A percentile compares a stretch with the other conserved stretches of the same genome.
These are phyloP conservation scores for Darevskia nairensis DNA, from an alignment of 2,797 vertebrate genomes.

Conservation along the genomic window DNA sequence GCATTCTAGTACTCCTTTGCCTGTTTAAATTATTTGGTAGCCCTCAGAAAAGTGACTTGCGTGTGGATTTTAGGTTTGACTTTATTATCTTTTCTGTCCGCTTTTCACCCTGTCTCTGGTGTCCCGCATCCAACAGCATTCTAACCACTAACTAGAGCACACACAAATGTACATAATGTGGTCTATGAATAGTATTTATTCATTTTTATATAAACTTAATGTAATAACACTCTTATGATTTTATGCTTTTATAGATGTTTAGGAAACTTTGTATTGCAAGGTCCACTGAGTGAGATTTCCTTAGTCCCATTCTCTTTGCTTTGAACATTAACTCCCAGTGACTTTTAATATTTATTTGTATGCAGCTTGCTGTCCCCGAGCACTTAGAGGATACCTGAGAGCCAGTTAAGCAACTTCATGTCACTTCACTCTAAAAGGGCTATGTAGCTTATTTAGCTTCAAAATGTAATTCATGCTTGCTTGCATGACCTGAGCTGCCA, in stretches of 20 bases:
- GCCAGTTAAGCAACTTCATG: slow-evolving; percentile 31
- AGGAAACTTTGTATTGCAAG: slow-evolving; percentile 75
- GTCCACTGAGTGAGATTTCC: slow-evolving; percentile 54
- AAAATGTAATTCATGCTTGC: not conserved
- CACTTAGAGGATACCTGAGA: slow-evolving; percentile 56
- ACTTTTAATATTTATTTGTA: slow-evolving; percentile 42
- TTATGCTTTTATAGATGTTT: slow-evolving; percentile 79
- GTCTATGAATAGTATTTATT: slow-evolving; percentile 80
- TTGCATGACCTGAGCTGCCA: slow-evolving; percentile 10
- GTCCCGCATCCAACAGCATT: slow-evolving; percentile 59
- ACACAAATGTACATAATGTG: slow-evolving; percentile 76
- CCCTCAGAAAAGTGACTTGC: slow-evolving; percentile 40
- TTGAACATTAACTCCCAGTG: slow-evolving; percentile 55
- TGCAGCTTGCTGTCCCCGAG: slow-evolving; percentile 34
- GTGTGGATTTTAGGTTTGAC: slow-evolving; percentile 50
- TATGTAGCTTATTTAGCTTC: slow-evolving; percentile 37
- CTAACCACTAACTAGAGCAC: slow-evolving; percentile 76
- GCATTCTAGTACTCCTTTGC: slow-evolving; percentile 32
- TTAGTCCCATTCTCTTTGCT: slow-evolving; percentile 62
- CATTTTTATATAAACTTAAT: slow-evolving; percentile 78
- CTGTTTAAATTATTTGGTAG: slow-evolving; percentile 47
- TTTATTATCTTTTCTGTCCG: slow-evolving; percentile 53
- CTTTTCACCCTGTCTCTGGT: slow-evolving; percentile 25
- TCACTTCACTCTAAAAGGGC: slow-evolving; percentile 64
- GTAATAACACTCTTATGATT: slow-evolving; percentile 76